Evolutionary conservation across 2,113 vertebrate genomes (phyloP), one percentile per base, ranked within the genome.

Genomic region (Heliornis fulica): DNA sequence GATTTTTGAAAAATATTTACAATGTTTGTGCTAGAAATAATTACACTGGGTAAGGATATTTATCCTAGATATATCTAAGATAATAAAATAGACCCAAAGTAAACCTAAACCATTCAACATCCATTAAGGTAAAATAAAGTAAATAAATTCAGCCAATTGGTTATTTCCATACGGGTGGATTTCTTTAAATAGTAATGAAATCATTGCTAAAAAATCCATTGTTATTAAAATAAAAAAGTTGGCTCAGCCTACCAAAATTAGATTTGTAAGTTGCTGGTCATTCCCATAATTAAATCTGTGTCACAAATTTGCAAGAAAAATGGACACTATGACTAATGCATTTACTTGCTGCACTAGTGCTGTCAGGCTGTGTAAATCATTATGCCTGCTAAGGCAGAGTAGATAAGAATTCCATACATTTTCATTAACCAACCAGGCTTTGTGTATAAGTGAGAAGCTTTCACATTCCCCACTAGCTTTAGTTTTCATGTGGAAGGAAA

Each of bases 251-350:
- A 95, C 97, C 97, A 97, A 98, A 98, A 98, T 98, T 98, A 97
- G 98, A 98, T 98, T 98, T 98, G 97, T 97, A 98, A 98, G 97
- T 98, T 98, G 97, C 98, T 97, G 97, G 98, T 98, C 98, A 98
- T 98, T 98, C 97, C 88, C 95, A 86, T 98, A 98, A 98, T 98
- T 98, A 97, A 98, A 98, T 98, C 97, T 98, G 78, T 98, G 98
- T 98, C 98, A 98, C 97, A 98, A 98, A 98, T 97, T 97, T 98
- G 98, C 98, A 98, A 98, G 98, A 98, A 98, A 98, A 98, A 98
- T 97, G 98, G 98, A 97, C 98, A 94, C 97, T 83, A 78, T 98
- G 98, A 98, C 98, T 98, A 98, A 98, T 98, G 98, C 97, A 98
- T 98, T 98, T 98, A 98, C 96, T 97, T 97, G 96, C 95, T 97